Base-by-base conservation (phyloP, 2,113 vertebrate genomes). In the Chelonoidis abingdonii region DNA sequence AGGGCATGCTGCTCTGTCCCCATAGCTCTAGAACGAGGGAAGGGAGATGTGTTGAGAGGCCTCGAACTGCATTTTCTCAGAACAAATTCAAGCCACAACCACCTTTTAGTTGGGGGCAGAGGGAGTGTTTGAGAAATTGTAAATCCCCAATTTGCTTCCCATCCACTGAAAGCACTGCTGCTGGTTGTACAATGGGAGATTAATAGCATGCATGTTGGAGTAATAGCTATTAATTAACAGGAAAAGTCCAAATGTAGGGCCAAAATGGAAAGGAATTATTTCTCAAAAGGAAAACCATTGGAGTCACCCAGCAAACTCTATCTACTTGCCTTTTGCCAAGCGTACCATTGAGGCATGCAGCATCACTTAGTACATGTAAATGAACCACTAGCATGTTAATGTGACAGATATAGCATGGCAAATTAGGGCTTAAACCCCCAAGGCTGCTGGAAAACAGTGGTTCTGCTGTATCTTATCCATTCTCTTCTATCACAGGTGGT, bases 51-150 rank as follows among this genome's bases (percentile, higher is more conserved):
- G 13, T 89, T 86, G 56, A 95, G 84, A 0, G 4, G 62, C 12
- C 25, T 56, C 87, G 52, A 72, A 56, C 89, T 89, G 49, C 35
- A 78, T 95, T 91, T 96, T 38, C 53, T 86, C 35, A 83, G 49
- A 94, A 80, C 19, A 65, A 83, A 92, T 17, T 65, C 53, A 90
- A 89, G 53, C 92, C 50, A 52, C 1, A 1, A 29, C 17, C 25
- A 69, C 16, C 24, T 86, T 91, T 72, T 35, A 59, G 49, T 65
- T 83, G 86, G 47, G 85, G 25, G 79, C 53, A 92, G 22, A 50
- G 47, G 52, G 56, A 25, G 3, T 49, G 47, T 49, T 49, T 27
- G 25, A 57, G 56, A 80, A 85, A 92, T 57, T 5, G 4, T 1
- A 25, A 5, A n/a, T 79, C 49, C 80, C 53, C 3, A 44, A 94